These are phyloP conservation scores for Aphaenogaster floridana DNA, from an alignment of 1,140 invertebrate species.

Conservation along the genomic window DNA sequence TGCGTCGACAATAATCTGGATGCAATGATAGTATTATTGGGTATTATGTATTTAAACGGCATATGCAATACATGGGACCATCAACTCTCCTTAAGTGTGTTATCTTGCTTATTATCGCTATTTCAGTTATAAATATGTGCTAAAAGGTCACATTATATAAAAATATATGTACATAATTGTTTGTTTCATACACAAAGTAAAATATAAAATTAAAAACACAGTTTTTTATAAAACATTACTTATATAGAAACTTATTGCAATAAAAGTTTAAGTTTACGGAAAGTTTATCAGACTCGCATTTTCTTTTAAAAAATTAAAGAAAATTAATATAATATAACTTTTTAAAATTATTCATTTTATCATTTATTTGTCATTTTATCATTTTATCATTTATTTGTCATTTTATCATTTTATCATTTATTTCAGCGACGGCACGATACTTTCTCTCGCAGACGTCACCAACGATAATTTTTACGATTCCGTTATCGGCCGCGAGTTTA, in stretches of 20 bases:
- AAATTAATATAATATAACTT: not conserved
- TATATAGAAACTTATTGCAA: not conserved
- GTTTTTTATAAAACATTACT: not conserved
- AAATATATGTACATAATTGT: not conserved
- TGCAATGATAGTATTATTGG: constrained; percentile 17
- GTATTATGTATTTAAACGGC: constrained; percentile 40
- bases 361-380: not conserved
- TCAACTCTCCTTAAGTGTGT: constrained; percentile 20
- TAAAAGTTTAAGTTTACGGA: not conserved
- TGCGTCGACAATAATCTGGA: constrained; percentile 24
- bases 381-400: not conserved
- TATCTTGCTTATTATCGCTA: not conserved
- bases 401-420: constrained; percentile 9
- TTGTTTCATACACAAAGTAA: not conserved
- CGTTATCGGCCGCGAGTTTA: constrained; percentile 23
- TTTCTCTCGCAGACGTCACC: constrained; percentile 81
- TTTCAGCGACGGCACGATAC: constrained; percentile 75
- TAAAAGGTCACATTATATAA: not conserved
- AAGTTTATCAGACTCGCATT: not conserved
- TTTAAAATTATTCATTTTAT: not conserved
- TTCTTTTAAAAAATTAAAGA: not conserved
- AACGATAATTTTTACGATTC: constrained; percentile 81
- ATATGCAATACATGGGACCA: constrained; percentile 23
- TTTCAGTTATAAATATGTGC: not conserved
- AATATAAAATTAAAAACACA: not conserved